A percentile compares a stretch with the other conserved stretches of the same genome.
Evolutionary conservation across 2,888 invertebrate genomes (phyloP).

Genomic region (Cheilosia pagana): DNA sequence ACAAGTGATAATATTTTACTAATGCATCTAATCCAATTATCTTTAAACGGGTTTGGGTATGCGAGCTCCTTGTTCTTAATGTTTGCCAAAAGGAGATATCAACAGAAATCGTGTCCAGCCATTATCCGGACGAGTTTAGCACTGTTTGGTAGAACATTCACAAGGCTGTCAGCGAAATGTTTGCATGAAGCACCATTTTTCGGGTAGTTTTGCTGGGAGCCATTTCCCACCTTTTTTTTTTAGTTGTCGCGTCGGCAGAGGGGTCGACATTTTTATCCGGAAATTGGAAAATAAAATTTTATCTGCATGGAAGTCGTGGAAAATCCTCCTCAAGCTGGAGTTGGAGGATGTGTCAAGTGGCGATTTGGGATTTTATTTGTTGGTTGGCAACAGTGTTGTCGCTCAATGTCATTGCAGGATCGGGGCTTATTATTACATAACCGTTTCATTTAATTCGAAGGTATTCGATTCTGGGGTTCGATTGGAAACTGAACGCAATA

Average conservation of each 20-base stretch:
- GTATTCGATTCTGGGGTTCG: conserved; percentile 31
- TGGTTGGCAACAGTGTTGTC: conserved; percentile 50
- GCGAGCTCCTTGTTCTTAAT: neutral
- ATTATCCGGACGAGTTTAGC: conserved; percentile 16
- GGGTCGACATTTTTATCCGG: conserved; percentile 39
- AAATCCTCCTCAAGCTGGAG: neutral
- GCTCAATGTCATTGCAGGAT: conserved; percentile 21
- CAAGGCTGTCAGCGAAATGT: conserved; percentile 22
- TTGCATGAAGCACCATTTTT: conserved; percentile 29
- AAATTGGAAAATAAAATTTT: conserved; percentile 74
- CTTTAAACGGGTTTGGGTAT: neutral
- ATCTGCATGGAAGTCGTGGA: conserved; percentile 38
- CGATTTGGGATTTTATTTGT: conserved; percentile 46
- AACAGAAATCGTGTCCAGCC: conserved; percentile 35
- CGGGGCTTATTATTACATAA: conserved; percentile 36
- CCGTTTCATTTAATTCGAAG: conserved; percentile 47
- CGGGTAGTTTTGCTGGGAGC: conserved; percentile 31
- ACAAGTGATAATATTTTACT: conserved; percentile 45
- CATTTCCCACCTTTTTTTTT: conserved; percentile 35
- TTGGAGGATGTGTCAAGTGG: conserved; percentile 38
- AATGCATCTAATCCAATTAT: conserved; percentile 54
- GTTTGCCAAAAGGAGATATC: conserved; percentile 17
- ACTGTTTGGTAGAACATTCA: conserved; percentile 33
- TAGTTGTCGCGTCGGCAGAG: neutral
- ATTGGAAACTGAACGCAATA: conserved; percentile 37